These are phyloP conservation scores for Notarius quadriscutis DNA, from an alignment of 2,113 vertebrate species.

Conservation along the genomic window DNA sequence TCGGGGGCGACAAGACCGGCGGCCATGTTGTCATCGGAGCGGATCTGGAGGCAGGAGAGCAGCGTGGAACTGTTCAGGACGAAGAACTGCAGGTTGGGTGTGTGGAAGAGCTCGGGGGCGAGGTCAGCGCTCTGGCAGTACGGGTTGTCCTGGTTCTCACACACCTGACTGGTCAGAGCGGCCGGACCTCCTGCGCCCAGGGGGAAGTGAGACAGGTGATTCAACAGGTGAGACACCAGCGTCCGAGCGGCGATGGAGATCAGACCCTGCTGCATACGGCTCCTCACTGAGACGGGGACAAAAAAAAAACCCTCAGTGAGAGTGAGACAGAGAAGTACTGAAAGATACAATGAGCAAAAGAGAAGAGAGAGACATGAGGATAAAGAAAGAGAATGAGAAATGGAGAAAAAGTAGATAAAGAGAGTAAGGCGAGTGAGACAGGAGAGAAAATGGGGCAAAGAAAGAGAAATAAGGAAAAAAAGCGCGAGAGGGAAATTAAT, in stretches of 20 bases:
- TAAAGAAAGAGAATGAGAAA: background rate
- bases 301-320: background rate
- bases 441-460: background rate
- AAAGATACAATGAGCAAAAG: no score
- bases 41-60: constrained; percentile 86
- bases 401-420: background rate
- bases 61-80: constrained; percentile 91
- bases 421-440: background rate
- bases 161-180: constrained; percentile 95
- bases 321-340: no score
- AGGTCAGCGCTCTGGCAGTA: constrained; percentile 91
- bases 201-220: constrained; percentile 96
- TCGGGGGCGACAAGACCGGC: constrained; percentile 90
- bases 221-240: constrained; percentile 96
- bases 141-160: constrained; percentile 96
- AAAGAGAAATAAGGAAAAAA: background rate
- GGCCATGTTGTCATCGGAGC: constrained; percentile 87
- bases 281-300: constrained; percentile 77
- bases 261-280: constrained; percentile 92
- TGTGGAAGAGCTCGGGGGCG: constrained; percentile 94
- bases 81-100: constrained; percentile 96
- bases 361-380: background rate
- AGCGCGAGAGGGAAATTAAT: background rate
- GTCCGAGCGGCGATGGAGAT: constrained; percentile 96
- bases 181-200: constrained; percentile 92